Evolutionary conservation across 2,113 vertebrate genomes (phyloP), one percentile per base, ranked within the genome.

Genomic region (Ranitomeya variabilis): DNA sequence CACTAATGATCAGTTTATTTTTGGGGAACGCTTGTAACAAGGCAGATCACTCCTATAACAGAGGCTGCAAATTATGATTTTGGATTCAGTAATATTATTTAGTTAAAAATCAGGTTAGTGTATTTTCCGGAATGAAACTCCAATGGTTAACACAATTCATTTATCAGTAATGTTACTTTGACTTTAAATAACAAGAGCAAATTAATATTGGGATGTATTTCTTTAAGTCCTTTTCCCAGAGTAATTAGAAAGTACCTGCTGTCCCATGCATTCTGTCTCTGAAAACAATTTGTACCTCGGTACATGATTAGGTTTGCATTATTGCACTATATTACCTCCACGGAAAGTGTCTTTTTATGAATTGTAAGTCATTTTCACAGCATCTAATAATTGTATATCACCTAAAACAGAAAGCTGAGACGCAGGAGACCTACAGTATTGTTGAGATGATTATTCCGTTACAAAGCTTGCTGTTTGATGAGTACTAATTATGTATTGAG

Each of bases 381-480:
- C 85, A 80, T 87, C 85, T 87, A 80, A 87, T 87, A 87, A 78
- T 62, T 67, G 76, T 87, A 87, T 80, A 87, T 87, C 59, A 80
- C 76, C 85, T 87, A 79, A 86, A 86, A 79, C 59, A 79, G 85
- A 86, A 79, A 78, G 21, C 45, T 54, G 74, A 67, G 85, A 87
- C 85, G 62, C 74, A 16, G 74, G 74, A 87, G 76, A 64, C 60
- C 60, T 79, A 45, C 37, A 45, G 37, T 45, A 87, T 62, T 51
- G 59, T 79, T 31, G 85, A 26, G 62, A 66, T 80, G 60, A 87
- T 87, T 80, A 79, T 67, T 78, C 74, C 66, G 60, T 45, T 26
- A 69, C 11, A 23, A 80, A 62, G 31, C 57, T 59, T 80, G 62
- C 76, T 54, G 73, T 87, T 62, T 87, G 59, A 87, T 87, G 85